phyloP scores from a whole-genome alignment of 2,888 invertebrate genomes.

The Parnassius smintheus region DNA sequence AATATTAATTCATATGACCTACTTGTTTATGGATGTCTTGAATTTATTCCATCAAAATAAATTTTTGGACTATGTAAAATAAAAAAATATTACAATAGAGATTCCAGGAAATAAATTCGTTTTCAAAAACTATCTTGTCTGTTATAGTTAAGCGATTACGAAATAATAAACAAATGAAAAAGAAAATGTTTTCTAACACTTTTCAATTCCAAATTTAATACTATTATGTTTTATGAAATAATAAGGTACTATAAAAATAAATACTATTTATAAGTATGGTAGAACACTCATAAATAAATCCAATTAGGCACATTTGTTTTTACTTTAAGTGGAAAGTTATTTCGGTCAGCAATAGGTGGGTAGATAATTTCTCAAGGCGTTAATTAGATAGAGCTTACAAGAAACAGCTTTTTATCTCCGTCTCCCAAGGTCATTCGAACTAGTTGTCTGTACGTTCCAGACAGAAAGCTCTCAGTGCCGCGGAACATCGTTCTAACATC shows the following conservation, averaged over 20 bases:
- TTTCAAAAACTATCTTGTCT: too few species aligned
- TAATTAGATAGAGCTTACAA: conserved; percentile 27
- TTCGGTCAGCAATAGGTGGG: conserved; percentile 20
- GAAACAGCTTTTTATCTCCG: conserved; percentile 28
- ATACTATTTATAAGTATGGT: conserved; percentile 1
- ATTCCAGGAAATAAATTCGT: too few species aligned
- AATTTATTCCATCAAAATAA: too few species aligned
- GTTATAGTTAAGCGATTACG: too few species aligned
- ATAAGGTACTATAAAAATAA: too few species aligned
- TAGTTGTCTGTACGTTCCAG: conserved; percentile 22
- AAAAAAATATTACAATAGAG: too few species aligned
- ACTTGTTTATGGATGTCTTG: too few species aligned
- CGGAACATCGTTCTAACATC: conserved; percentile 22
- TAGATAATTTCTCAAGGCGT: conserved; percentile 28
- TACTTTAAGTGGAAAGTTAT: conserved; percentile 24
- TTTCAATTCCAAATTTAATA: too few species aligned
- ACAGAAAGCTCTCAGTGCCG: conserved; percentile 18
- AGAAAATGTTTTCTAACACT: too few species aligned
- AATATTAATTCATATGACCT: conserved; percentile 2
- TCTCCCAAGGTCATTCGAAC: conserved; percentile 25
- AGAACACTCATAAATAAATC: conserved; percentile 21
- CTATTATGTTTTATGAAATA: too few species aligned
- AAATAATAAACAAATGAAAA: too few species aligned
- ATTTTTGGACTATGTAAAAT: too few species aligned
- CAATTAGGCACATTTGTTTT: conserved; percentile 23